These are phyloP conservation scores for Dromiciops gliroides DNA, from an alignment of 2,113 vertebrate species.

Conservation along the genomic window DNA sequence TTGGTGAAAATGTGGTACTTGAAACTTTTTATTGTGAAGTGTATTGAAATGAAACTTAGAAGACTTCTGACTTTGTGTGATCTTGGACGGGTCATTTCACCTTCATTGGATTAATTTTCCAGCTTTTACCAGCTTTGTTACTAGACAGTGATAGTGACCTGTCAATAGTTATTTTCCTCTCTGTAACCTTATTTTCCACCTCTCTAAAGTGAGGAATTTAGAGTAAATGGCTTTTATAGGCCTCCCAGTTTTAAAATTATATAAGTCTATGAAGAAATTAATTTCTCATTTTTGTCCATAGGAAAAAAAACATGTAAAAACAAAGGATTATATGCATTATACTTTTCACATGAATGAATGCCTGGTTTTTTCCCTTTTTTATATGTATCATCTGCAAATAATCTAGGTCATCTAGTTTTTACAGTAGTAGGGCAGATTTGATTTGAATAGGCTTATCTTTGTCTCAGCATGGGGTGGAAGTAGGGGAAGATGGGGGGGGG, in stretches of 20 bases:
- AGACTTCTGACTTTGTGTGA: neutral
- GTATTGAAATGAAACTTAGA: neutral
- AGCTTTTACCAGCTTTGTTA: neutral
- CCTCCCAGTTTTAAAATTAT: neutral
- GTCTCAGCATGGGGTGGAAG: neutral
- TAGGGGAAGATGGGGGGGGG: neutral
- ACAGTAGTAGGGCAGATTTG: neutral
- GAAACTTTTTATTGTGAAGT: neutral
- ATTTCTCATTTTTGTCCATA: neutral
- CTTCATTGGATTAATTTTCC: neutral
- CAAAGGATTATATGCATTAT: neutral
- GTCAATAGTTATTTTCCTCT: neutral
- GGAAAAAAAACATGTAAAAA: neutral
- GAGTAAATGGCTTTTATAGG: neutral
- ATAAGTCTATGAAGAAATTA: neutral
- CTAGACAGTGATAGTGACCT: neutral
- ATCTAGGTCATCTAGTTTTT: neutral
- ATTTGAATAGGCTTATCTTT: neutral
- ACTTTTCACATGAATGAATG: neutral
- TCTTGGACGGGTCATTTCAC: neutral
- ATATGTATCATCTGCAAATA: neutral
- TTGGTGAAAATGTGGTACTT: neutral
- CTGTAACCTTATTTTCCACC: neutral
- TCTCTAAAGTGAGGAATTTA: neutral
- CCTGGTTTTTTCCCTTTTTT: neutral